Percentiles rank a stretch among this genome's conserved stretches.
Evolutionary conservation across 2,113 vertebrate species (phyloP).

Genomic region (Gnathochromis pfefferi): DNA sequence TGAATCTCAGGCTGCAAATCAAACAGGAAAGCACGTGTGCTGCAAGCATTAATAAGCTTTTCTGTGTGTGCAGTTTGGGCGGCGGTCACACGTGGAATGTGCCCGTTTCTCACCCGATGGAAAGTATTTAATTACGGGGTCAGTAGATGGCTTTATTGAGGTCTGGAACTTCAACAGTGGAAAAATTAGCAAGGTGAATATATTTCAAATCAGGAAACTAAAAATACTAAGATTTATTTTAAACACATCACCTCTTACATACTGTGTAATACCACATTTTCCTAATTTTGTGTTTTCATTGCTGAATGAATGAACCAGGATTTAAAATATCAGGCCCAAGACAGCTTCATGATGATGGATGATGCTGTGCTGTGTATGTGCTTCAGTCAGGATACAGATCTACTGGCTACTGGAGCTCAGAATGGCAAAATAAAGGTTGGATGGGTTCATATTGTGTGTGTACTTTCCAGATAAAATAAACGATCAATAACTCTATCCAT

Average conservation of each 20-base stretch:
- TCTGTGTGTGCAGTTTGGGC: constrained; percentile 80
- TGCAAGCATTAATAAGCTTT: background rate
- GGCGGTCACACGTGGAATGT: constrained; percentile 95
- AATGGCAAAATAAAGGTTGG: constrained; percentile 92
- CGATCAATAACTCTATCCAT: background rate
- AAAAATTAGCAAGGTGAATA: constrained; percentile 88
- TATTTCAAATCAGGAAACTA: background rate
- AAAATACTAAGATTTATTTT: background rate
- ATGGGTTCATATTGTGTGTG: background rate
- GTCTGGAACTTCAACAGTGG: constrained; percentile 97
- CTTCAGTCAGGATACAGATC: constrained; percentile 92
- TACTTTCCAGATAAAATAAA: background rate
- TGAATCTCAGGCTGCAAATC: background rate
- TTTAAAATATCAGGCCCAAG: constrained; percentile 94
- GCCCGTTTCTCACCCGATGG: constrained; percentile 97
- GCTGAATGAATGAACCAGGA: constrained; percentile 69
- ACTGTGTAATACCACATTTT: background rate
- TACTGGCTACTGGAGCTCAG: constrained; percentile 91
- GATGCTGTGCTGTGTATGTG: constrained; percentile 94
- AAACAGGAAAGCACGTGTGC: background rate
- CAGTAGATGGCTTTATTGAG: constrained; percentile 96
- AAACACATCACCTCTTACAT: background rate
- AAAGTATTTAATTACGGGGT: constrained; percentile 92
- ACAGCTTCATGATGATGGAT: constrained; percentile 99
- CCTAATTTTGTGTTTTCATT: background rate